Base-by-base conservation (phyloP, 2,888 invertebrate species). In the Ypsolopha sequella region DNA sequence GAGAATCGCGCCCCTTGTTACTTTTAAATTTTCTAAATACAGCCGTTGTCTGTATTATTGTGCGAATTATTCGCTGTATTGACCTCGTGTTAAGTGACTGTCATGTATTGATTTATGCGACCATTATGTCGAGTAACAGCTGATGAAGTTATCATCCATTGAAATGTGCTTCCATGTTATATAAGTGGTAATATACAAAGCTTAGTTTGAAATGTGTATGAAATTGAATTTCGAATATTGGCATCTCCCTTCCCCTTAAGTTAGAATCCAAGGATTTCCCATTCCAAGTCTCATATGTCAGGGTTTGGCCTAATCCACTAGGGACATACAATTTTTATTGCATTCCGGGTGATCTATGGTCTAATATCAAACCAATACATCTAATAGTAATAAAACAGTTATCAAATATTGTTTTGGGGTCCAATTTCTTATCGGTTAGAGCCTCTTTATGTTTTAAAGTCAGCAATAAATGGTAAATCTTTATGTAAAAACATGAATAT, bases 271-370 rank as follows among this genome's bases (percentile, higher is more conserved):
- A 79, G 76, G 78, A 77, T 81, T 79, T 70, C 66, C 68, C 65
- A 24, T 24, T 24, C 24, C 24, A 60, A 73, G 82, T 80, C 85
- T 76, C 85, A 82, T 85, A 75, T 68, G 76, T 84, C 82, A 82
- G 79, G 75, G 78, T 81, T 81, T 79, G 73, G 67, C 70, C 73
- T 81, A 81, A 85, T 82, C 81, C 81, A 70, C 66, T 63, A 59
- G 79, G 82, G 80, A 76, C 73, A 66, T 73, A 69, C 77, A 70
- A 77, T 79, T 82, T 80, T 85, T 85, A 85, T 85, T 85, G 76
- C 79, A 60, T 71, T 73, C 70, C 68, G 72, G 75, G 76, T 84
- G 82, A 84, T 80, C 64, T 76, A 81, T 70, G 70, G 70, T 58
- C 63, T 74, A 79, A 80, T 84, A 82, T 77, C 69, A 72, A 64